phyloP scores from a whole-genome alignment of 2,797 vertebrate genomes.

The Clarias fuscus region DNA sequence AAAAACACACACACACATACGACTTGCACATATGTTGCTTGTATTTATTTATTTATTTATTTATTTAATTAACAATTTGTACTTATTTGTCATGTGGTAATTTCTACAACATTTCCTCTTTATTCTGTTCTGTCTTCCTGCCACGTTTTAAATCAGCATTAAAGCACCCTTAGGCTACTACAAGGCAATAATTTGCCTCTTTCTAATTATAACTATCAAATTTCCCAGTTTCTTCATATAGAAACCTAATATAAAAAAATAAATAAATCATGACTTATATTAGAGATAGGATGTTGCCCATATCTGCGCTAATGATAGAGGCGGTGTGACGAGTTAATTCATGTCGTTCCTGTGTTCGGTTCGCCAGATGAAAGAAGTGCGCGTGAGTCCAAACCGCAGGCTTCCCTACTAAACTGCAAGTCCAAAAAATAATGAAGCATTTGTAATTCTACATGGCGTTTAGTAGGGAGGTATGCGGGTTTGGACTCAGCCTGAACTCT shows the following conservation, averaged over 20 bases:
- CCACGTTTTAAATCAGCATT: background rate
- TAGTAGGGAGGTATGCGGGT: slow-evolving; percentile 23
- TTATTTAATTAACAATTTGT: background rate
- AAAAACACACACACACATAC: background rate
- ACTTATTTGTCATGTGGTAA: background rate
- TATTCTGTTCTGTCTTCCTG: background rate
- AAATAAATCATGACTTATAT: background rate
- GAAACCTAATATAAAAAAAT: too few relatives aligned
- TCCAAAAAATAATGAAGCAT: slow-evolving; percentile 15
- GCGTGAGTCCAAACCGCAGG: slow-evolving; percentile 6
- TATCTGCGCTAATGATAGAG: background rate
- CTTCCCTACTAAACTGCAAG: slow-evolving; percentile 1
- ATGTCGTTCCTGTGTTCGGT: background rate
- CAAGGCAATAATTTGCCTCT: background rate
- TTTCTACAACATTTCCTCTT: too few relatives aligned
- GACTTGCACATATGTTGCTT: background rate
- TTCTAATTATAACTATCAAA: background rate
- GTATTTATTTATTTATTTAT: background rate
- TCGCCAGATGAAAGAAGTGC: background rate
- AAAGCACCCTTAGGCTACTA: too few relatives aligned
- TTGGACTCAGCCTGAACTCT: slow-evolving; percentile 17
- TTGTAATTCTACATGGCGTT: slow-evolving; percentile 16
- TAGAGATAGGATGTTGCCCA: background rate
- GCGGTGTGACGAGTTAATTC: background rate
- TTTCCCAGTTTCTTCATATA: background rate